Conservation (phyloP, 2,113 vertebrate genomes). For the Chauna torquata region DNA sequence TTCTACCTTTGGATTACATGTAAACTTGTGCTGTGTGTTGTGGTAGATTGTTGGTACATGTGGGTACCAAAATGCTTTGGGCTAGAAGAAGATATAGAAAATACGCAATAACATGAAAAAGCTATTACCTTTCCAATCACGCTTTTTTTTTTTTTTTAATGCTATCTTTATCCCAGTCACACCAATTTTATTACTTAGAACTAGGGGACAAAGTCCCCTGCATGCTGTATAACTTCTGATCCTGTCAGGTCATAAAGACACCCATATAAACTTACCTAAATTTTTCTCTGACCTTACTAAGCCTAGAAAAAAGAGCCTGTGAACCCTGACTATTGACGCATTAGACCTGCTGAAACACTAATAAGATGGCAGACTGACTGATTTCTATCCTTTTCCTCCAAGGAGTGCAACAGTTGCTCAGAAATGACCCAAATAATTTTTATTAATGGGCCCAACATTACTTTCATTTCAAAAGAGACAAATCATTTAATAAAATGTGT, state of each 20-base stretch:
- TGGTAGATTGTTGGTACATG: neutral
- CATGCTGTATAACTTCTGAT: neutral
- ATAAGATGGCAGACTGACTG: neutral
- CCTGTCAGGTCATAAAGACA: neutral
- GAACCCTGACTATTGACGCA: neutral
- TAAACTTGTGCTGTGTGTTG: neutral
- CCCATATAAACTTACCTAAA: neutral
- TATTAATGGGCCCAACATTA: slow-evolving; percentile 71
- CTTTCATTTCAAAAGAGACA: slow-evolving; percentile 70
- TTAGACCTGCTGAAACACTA: neutral
- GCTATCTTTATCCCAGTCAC: rapidly evolving
- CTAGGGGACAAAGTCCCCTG: neutral
- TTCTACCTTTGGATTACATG: neutral
- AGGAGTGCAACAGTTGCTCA: slow-evolving; percentile 50
- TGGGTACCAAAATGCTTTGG: slow-evolving; percentile 18
- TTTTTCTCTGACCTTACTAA: neutral
- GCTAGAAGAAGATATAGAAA: neutral
- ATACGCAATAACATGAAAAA: neutral
- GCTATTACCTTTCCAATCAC: neutral
- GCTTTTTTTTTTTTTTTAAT: neutral
- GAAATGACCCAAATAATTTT: slow-evolving; percentile 72
- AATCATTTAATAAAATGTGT: slow-evolving; percentile 69
- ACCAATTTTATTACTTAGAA: neutral
- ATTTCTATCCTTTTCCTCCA: slow-evolving; percentile 13
- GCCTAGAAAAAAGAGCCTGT: neutral